Base-by-base conservation (phyloP, 2,113 vertebrate species). In the Phoenicopterus ruber region DNA sequence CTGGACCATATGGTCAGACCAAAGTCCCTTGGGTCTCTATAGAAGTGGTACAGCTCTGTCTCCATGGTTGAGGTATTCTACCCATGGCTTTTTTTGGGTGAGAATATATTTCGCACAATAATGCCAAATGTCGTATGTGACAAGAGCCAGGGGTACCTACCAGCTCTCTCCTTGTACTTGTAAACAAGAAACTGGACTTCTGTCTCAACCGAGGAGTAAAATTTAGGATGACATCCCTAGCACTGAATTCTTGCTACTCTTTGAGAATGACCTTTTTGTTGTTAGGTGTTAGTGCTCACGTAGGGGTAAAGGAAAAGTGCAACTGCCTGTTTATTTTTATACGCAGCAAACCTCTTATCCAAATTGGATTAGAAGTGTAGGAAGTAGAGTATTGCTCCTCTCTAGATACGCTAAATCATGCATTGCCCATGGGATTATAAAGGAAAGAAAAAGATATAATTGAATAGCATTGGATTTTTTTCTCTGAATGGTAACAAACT, bases 311-410 rank as follows among this genome's bases (percentile, higher is more conserved):
- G 14, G 14, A 36, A 58, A 34, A 87, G 73, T 80, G 36, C 47
- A 80, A 46, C 88, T 76, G 72, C 57, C 31, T 40, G 55, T 86
- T 93, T 95, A 87, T 95, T 96, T 95, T 96, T 96, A 63, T 72
- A 87, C 91, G 88, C 72, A 57, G 34, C 79, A 96, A 96, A 91
- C 82, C 92, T 96, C 88, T 97, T 96, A 95, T 3, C 36, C 80
- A 88, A 94, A 95, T 92, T 71, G 91, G 82, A 96, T 97, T 95
- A 88, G 57, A 84, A 67, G 44, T 81, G 77, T 88, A 76, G 88
- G 80, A 82, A 94, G 71, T 59, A 52, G 76, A 86, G 42, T 84
- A 40, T 74, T 86, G 44, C 76, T 52, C 20, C 52, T 86, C 12
- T 77, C 42, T 77, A 65, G 72, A 52, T 90, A 34, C 40, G n/a